These are phyloP conservation scores for Zaprionus davidi DNA, from an alignment of 1,140 invertebrate species.

Conservation along the genomic window DNA sequence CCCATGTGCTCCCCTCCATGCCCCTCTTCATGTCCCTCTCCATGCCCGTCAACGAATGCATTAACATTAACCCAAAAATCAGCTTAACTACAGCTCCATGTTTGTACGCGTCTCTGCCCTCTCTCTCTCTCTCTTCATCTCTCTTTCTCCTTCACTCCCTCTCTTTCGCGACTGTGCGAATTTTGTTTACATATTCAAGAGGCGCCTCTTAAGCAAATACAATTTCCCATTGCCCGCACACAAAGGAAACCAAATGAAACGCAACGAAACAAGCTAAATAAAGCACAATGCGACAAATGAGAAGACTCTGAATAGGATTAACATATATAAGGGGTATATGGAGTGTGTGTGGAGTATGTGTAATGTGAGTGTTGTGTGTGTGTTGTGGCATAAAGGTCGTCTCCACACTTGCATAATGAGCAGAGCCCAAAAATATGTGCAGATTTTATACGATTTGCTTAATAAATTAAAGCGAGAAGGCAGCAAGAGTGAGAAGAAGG, in stretches of 20 bases:
- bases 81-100: slow-evolving; percentile 34
- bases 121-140: not conserved
- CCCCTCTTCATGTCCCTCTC: too few species aligned
- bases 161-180: slow-evolving; percentile 37
- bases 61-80: slow-evolving; percentile 78
- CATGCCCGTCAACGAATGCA: slow-evolving; percentile 67
- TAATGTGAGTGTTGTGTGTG: not conserved
- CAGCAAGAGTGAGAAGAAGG: not conserved
- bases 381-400: slow-evolving; percentile 17
- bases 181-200: slow-evolving; percentile 68
- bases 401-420: not conserved
- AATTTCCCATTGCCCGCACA: slow-evolving; percentile 48
- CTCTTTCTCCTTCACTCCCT: not conserved
- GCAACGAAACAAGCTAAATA: slow-evolving; percentile 32
- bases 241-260: slow-evolving; percentile 46
- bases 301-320: slow-evolving; percentile 18
- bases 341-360: not conserved
- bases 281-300: slow-evolving; percentile 46
- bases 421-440: slow-evolving; percentile 5
- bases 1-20: slow-evolving; percentile 13
- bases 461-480: not conserved
- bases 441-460: slow-evolving; percentile 5
- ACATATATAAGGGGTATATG: slow-evolving; percentile 14
- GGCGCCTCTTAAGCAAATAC: slow-evolving; percentile 61
- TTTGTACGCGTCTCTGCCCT: slow-evolving; percentile 8